phyloP scores from a whole-genome alignment of 2,888 invertebrate genomes.

The Pinctada fucata region DNA sequence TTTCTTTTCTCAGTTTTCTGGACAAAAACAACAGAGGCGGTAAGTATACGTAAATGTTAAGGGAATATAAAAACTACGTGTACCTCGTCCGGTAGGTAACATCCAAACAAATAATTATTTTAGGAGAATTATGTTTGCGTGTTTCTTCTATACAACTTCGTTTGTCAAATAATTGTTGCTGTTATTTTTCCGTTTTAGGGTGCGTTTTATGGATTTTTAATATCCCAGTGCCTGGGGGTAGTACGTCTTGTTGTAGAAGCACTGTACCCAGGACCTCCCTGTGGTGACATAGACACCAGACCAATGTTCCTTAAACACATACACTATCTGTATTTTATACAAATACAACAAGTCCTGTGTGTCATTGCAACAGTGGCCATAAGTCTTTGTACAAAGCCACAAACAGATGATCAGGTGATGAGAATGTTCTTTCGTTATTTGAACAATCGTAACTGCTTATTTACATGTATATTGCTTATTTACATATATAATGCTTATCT shows the following conservation, averaged over 20 bases:
- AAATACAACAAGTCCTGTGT: constrained; percentile 52
- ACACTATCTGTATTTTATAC: constrained; percentile 59
- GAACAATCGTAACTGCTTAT: no score
- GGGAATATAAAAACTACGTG: background rate
- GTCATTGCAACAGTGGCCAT: constrained; percentile 48
- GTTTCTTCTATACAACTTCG: background rate
- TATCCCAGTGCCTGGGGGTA: constrained; percentile 45
- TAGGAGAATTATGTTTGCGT: background rate
- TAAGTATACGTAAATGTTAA: constrained; percentile 20
- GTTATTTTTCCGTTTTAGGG: constrained; percentile 37
- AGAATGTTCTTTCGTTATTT: no score
- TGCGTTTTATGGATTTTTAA: constrained; percentile 49
- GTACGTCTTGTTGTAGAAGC: constrained; percentile 47
- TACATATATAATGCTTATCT: no score
- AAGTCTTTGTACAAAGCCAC: constrained; percentile 48
- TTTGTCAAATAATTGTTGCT: no score
- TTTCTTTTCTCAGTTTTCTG: constrained; percentile 63
- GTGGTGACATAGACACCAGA: constrained; percentile 47
- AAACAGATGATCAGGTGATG: constrained; percentile 44
- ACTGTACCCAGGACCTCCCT: constrained; percentile 50
- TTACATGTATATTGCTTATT: no score
- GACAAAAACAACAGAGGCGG: constrained; percentile 58
- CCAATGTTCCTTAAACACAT: constrained; percentile 49
- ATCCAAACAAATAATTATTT: background rate
- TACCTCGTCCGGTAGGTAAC: background rate